phyloP scores from a whole-genome alignment of 92 coral and sea anemone species.

The Diadumene lineata region DNA sequence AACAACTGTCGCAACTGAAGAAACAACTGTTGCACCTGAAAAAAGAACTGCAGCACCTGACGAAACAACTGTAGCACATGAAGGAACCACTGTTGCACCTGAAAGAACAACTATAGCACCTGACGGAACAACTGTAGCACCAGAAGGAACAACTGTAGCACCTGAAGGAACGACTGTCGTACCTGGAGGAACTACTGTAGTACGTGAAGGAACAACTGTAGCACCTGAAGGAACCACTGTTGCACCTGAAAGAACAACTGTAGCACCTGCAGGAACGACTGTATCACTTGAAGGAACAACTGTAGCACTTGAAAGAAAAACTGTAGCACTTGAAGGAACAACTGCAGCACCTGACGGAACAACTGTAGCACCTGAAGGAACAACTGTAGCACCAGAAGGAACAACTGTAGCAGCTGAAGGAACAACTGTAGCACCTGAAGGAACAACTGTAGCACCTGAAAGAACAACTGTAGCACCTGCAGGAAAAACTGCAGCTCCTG shows the following conservation, averaged over 20 bases:
- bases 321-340: no score
- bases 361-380: neutral
- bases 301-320: conserved; percentile 4
- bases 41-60: conserved; percentile 5
- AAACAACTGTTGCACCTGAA: no score
- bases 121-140: neutral
- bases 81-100: neutral
- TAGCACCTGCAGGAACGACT: neutral
- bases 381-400: neutral
- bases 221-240: conserved; percentile 7
- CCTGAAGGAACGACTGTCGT: neutral
- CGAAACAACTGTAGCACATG: neutral
- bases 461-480: neutral
- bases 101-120: conserved; percentile 13
- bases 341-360: conserved; percentile 3
- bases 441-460: conserved; percentile 4
- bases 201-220: conserved; percentile 10
- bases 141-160: neutral
- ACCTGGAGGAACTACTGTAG: neutral
- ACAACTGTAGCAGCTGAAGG: conserved; percentile 10
- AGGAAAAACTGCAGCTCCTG: neutral
- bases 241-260: neutral
- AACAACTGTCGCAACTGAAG: conserved; percentile 11
- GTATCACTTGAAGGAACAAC: conserved; percentile 4
- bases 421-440: neutral